Evolutionary conservation across 2,113 vertebrate species (phyloP).

Genomic region (Patagioenas fasciata): DNA sequence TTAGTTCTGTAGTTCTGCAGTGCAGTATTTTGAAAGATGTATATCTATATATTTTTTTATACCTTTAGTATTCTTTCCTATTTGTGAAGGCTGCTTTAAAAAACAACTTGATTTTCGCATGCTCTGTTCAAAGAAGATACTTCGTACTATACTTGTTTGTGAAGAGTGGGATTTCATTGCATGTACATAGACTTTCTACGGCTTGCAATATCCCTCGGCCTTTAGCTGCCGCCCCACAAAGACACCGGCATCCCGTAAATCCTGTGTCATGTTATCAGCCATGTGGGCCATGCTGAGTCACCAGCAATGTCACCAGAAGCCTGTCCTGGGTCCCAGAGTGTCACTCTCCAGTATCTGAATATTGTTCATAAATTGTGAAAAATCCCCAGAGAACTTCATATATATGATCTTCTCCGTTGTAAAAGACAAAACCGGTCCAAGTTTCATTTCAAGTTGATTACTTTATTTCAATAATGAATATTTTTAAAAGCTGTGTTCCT

Average conservation of each 20-base stretch:
- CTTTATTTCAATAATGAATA: constrained; percentile 73
- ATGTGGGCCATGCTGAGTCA: neutral
- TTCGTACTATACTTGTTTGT: neutral
- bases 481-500: constrained; percentile 66
- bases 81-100: neutral
- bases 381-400: neutral
- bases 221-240: neutral
- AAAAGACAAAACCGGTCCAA: constrained; percentile 48
- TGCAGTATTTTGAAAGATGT: neutral
- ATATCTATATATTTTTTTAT: neutral
- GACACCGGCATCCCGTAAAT: neutral
- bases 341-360: neutral
- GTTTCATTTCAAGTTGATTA: constrained; percentile 72
- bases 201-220: neutral
- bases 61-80: neutral
- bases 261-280: neutral
- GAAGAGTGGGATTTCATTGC: neutral
- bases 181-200: neutral
- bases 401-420: neutral
- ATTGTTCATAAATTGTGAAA: neutral
- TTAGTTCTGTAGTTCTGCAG: neutral
- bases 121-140: neutral
- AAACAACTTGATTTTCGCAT: neutral
- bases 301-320: neutral
- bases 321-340: neutral